Conservation (phyloP, 2,797 vertebrate species). For the Muscicapa comitata region DNA sequence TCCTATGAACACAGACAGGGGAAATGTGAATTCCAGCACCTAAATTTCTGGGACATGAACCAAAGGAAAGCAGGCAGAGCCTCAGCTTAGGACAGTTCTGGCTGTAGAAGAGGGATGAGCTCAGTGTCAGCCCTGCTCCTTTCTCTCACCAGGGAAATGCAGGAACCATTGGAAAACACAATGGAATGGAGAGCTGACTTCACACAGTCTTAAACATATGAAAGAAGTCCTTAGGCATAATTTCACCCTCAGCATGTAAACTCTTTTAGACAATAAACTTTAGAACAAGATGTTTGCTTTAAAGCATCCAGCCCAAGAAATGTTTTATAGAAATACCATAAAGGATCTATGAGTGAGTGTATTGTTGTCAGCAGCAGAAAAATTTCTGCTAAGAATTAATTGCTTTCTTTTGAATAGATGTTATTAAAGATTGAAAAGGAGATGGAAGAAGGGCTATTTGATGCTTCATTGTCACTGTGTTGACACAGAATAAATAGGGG, state of each 20-base stretch:
- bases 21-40: neutral
- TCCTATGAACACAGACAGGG: neutral
- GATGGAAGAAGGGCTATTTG: neutral
- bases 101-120: neutral
- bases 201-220: neutral
- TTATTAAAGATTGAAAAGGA: constrained; percentile 7
- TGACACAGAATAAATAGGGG: neutral
- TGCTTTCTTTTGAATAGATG: constrained; percentile 1
- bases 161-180: neutral
- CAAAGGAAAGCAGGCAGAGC: neutral
- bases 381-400: neutral
- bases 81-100: neutral
- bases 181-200: neutral
- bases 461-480: neutral
- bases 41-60: neutral
- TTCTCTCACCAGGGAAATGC: fast-evolving
- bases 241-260: constrained; percentile 13
- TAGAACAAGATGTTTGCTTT: neutral
- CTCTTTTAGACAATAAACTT: neutral
- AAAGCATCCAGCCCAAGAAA: neutral
- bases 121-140: fast-evolving
- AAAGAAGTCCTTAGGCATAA: neutral
- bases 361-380: neutral
- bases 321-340: neutral
- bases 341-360: neutral